Conservation (phyloP, 2,797 vertebrate genomes). For the Syndactyla subalaris region DNA sequence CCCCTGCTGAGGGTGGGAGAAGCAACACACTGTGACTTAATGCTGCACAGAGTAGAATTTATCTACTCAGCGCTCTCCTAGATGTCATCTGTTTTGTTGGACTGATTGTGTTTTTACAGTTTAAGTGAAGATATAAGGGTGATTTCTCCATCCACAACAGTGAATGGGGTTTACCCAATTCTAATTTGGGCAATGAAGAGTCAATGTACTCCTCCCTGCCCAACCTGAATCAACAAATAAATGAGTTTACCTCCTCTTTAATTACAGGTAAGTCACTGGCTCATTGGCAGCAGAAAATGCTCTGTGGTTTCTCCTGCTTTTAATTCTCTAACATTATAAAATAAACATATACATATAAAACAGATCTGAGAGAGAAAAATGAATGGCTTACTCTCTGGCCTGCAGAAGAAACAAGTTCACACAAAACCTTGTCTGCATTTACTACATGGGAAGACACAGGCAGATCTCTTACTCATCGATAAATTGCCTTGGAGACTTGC, state of each 20-base stretch:
- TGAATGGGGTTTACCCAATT: neutral
- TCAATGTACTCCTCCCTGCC: neutral
- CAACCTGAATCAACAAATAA: conserved; percentile 30
- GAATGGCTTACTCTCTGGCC: neutral
- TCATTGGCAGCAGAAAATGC: neutral
- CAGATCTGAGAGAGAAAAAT: neutral
- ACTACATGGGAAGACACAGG: neutral
- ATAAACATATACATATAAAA: neutral
- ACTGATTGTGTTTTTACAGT: neutral
- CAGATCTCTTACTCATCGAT: neutral
- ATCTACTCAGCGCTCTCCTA: neutral
- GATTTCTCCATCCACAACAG: neutral
- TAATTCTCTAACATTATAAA: neutral
- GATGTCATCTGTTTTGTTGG: neutral
- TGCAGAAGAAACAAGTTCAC: neutral
- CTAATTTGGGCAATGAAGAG: neutral
- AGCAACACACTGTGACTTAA: neutral
- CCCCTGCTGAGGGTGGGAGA: neutral
- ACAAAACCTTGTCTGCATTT: neutral
- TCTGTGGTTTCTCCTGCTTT: neutral
- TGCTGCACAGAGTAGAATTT: neutral
- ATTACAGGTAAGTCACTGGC: neutral
- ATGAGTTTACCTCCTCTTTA: conserved; percentile 13
- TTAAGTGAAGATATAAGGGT: neutral
- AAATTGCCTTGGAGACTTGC: neutral